A percentile compares a stretch with the other conserved stretches of the same genome.
Conservation (phyloP, 2,113 vertebrate species). For the Xerus inauris region DNA sequence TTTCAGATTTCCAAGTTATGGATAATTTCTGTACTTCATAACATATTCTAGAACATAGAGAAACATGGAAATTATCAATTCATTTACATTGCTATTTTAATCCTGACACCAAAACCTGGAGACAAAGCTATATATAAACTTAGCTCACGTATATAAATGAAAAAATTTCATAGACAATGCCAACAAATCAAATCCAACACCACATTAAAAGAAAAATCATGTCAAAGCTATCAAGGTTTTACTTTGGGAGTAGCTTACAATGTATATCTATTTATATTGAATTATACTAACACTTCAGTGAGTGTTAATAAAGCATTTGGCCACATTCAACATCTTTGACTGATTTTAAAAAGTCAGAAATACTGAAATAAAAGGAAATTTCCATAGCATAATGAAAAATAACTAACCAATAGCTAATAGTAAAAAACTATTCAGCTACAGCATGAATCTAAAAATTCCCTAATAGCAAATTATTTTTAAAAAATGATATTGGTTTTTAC, state of each 20-base stretch:
- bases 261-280: neutral
- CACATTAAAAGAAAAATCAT: neutral
- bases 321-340: neutral
- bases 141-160: neutral
- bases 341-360: neutral
- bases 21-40: neutral
- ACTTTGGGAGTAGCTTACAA: neutral
- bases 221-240: neutral
- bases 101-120: neutral
- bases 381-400: constrained; percentile 1
- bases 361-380: neutral
- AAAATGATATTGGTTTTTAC: neutral
- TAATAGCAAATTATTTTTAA: constrained; percentile 1
- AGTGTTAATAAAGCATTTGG: neutral
- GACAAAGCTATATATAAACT: neutral
- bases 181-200: constrained; percentile 28
- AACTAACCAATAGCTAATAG: neutral
- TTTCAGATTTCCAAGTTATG: constrained; percentile 27
- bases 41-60: neutral
- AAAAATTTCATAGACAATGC: constrained; percentile 12
- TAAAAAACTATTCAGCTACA: neutral
- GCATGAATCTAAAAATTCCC: constrained; percentile 7
- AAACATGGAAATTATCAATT: neutral
- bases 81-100: neutral
- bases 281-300: neutral